These are phyloP conservation scores for Trichogramma dendrolimi DNA, from an alignment of 2,888 invertebrate species.

Conservation along the genomic window DNA sequence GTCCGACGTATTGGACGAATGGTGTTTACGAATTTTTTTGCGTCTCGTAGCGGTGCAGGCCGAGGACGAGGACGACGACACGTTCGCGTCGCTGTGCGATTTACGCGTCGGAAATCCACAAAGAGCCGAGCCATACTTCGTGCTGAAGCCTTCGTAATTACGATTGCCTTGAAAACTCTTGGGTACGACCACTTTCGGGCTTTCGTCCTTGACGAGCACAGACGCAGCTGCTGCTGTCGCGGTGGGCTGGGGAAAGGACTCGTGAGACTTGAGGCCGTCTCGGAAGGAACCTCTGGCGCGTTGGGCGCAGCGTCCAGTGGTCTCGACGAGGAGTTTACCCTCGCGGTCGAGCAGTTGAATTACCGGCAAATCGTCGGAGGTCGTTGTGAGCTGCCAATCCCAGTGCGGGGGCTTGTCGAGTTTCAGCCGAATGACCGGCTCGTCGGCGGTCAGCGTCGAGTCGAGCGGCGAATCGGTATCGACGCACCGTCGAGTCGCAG, in stretches of 20 bases:
- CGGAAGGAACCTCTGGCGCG: conserved; percentile 44
- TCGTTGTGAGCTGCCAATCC: conserved; percentile 47
- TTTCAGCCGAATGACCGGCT: conserved; percentile 42
- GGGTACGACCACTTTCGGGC: not conserved
- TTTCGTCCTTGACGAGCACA: not conserved
- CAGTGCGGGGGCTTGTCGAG: conserved; percentile 44
- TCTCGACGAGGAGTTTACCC: conserved; percentile 44
- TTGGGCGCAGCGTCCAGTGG: conserved; percentile 44
- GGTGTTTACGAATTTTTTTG: conserved; percentile 30
- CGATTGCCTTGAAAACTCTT: conserved; percentile 33
- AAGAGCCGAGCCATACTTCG: conserved; percentile 36
- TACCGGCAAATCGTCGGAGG: conserved; percentile 42
- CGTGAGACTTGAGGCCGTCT: conserved; percentile 37
- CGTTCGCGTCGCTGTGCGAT: conserved; percentile 39
- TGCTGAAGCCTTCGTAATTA: conserved; percentile 43
- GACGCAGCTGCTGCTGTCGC: not conserved
- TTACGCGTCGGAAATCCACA: conserved; percentile 39
- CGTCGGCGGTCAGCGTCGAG: conserved; percentile 21
- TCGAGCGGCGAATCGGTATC: conserved; percentile 16
- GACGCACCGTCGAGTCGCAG: conserved; percentile 23
- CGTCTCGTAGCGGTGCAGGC: not conserved
- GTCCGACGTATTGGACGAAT: conserved; percentile 31
- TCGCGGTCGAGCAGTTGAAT: conserved; percentile 44
- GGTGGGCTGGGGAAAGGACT: conserved; percentile 34
- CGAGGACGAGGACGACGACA: conserved; percentile 20